phyloP scores from a whole-genome alignment of 2,888 invertebrate species.

The Acanthosepion lycidas region DNA sequence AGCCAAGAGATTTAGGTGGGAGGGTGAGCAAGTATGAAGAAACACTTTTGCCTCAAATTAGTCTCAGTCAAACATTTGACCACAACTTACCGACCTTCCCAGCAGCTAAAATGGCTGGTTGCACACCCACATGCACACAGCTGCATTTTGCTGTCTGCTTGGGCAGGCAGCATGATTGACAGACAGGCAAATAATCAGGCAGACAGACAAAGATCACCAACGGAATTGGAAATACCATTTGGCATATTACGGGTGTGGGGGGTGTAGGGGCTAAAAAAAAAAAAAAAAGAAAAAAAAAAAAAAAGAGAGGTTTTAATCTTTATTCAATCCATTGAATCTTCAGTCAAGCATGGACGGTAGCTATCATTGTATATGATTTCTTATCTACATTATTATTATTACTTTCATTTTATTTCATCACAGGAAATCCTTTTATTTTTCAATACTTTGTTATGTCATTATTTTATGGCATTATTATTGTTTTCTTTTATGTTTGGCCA shows the following conservation, averaged over 20 bases:
- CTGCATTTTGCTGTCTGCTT: background rate
- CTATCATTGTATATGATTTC: background rate
- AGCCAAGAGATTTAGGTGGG: background rate
- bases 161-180: background rate
- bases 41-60: background rate
- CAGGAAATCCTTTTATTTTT: background rate
- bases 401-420: background rate
- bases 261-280: too few relatives aligned
- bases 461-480: background rate
- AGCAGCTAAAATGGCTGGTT: background rate
- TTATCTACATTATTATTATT: background rate
- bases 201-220: slow-evolving; percentile 20
- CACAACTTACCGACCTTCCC: background rate
- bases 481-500: too few relatives aligned
- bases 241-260: background rate
- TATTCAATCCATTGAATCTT: background rate
- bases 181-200: background rate
- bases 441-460: slow-evolving; percentile 20
- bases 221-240: background rate
- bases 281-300: too few relatives aligned
- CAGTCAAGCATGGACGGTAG: background rate
- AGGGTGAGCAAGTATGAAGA: background rate
- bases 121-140: background rate
- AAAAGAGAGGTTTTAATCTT: background rate
- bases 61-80: background rate